Conservation (phyloP, 2,797 vertebrate species). For the Oryzias dopingdopingensis region DNA sequence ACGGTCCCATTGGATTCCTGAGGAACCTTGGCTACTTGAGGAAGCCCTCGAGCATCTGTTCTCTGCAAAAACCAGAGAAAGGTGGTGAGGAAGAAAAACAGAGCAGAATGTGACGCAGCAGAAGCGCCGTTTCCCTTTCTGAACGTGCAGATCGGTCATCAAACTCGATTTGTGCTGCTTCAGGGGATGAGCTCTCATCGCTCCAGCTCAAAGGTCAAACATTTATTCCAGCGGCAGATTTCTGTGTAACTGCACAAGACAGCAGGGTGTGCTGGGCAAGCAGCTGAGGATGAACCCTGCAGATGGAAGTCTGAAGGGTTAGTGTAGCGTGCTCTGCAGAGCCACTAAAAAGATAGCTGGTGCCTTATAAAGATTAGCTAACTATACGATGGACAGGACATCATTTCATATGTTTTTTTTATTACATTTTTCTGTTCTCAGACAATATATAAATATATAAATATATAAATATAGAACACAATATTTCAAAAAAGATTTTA, state of each 20-base stretch:
- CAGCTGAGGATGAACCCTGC: slow-evolving; percentile 26
- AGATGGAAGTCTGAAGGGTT: slow-evolving; percentile 34
- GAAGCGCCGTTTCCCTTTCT: slow-evolving; percentile 11
- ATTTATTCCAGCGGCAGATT: slow-evolving; percentile 14
- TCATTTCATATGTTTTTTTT: slow-evolving; percentile 8
- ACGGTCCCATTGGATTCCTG: slow-evolving; percentile 85
- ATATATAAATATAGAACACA: too few species aligned
- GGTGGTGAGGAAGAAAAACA: slow-evolving; percentile 11
- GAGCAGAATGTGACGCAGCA: neutral
- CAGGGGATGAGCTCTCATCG: neutral
- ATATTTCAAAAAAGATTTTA: slow-evolving; percentile 5
- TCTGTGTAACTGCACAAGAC: slow-evolving; percentile 19
- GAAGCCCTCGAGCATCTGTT: slow-evolving; percentile 79
- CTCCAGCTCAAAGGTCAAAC: slow-evolving; percentile 35
- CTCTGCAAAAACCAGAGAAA: slow-evolving; percentile 72
- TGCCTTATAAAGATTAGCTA: slow-evolving; percentile 22
- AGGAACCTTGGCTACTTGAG: slow-evolving; percentile 75
- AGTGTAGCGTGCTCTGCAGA: slow-evolving; percentile 1
- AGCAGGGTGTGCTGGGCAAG: slow-evolving; percentile 21
- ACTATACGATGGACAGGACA: neutral
- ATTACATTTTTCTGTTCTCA: too few species aligned
- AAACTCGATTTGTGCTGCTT: neutral
- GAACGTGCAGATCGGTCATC: neutral
- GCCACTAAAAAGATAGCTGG: slow-evolving; percentile 25
- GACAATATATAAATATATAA: too few species aligned